Evolutionary conservation across 2,888 invertebrate genomes (phyloP).

Genomic region (Drosophila bunnanda): DNA sequence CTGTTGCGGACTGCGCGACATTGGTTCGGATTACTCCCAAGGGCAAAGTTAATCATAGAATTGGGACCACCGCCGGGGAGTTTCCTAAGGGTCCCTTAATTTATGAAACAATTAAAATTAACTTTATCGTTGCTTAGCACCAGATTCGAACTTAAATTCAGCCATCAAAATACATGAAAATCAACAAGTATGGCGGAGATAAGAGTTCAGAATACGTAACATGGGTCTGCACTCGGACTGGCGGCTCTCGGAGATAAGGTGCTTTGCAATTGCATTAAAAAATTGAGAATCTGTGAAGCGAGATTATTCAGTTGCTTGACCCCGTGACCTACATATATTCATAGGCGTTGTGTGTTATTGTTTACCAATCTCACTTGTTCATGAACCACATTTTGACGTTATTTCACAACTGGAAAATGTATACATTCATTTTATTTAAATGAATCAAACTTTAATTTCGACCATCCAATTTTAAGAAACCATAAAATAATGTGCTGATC

Average conservation of each 20-base stretch:
- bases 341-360: conserved; percentile 9
- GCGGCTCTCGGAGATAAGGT: conserved; percentile 18
- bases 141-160: background rate
- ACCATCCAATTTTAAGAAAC: too few species aligned
- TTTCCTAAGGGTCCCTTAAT: background rate
- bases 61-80: background rate
- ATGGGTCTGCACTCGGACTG: background rate
- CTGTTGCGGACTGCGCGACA: conserved; percentile 9
- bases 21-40: conserved; percentile 12
- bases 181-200: background rate
- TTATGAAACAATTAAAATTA: background rate
- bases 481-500: too few species aligned
- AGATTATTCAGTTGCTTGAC: conserved; percentile 37
- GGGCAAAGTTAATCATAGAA: conserved; percentile 7
- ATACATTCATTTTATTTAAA: too few species aligned
- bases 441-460: too few species aligned
- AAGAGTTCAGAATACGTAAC: background rate
- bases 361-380: conserved; percentile 3
- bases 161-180: background rate
- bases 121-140: too few species aligned
- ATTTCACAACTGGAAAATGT: background rate
- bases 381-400: conserved; percentile 7
- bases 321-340: conserved; percentile 21
- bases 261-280: conserved; percentile 8
- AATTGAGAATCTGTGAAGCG: background rate